Evolutionary conservation across 1,140 invertebrate species (phyloP).

Genomic region (Archivesica marissinica): DNA sequence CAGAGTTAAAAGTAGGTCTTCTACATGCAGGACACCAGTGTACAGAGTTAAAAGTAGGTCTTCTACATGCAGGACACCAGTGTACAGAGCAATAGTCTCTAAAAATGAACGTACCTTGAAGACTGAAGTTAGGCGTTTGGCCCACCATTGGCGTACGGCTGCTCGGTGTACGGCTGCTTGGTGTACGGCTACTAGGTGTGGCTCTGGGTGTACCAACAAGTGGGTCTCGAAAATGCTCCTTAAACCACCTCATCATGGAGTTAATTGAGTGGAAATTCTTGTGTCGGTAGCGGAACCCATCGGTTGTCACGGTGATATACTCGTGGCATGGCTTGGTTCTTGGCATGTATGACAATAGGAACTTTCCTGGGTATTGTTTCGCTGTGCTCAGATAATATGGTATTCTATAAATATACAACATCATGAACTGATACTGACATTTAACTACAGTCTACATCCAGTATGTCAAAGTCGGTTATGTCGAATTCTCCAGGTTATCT

Average conservation of each 20-base stretch:
- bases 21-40: too few species aligned
- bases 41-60: too few species aligned
- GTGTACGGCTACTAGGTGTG: constrained; percentile 87
- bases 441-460: too few species aligned
- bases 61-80: too few species aligned
- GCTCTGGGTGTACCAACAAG: constrained; percentile 83
- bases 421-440: too few species aligned
- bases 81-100: too few species aligned
- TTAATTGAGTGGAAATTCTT: constrained; percentile 94
- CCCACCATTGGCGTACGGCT: constrained; percentile 87
- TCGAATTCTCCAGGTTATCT: too few species aligned
- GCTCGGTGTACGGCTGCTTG: constrained; percentile 69
- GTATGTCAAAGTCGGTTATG: too few species aligned
- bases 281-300: constrained; percentile 95
- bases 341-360: constrained; percentile 96
- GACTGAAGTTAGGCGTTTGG: constrained; percentile 87
- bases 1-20: too few species aligned
- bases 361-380: constrained; percentile 96
- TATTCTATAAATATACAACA: constrained; percentile 79
- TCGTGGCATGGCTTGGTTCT: constrained; percentile 93
- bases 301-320: constrained; percentile 94
- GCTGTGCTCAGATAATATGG: constrained; percentile 84
- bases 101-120: constrained; percentile 80
- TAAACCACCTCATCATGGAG: constrained; percentile 97
- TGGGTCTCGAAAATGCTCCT: constrained; percentile 97